Conservation (phyloP, 2,888 invertebrate species). For the Gandaritis pyraliata region DNA sequence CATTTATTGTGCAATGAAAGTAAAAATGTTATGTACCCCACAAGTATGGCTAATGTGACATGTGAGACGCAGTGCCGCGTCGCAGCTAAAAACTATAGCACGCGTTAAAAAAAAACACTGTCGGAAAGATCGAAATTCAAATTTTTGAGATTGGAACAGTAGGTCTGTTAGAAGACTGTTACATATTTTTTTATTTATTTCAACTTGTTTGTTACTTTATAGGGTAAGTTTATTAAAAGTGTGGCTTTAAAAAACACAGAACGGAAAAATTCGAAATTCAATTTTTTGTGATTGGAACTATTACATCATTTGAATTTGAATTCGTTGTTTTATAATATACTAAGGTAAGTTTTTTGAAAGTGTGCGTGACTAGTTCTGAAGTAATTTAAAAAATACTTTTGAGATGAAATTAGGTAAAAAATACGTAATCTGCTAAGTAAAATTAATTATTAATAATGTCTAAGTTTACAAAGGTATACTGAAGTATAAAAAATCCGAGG, state of each 20-base stretch:
- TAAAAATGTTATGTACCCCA: constrained; percentile 63
- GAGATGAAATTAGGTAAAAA: too few species aligned
- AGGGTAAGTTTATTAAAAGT: constrained; percentile 22
- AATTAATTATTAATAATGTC: too few species aligned
- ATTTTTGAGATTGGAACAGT: constrained; percentile 12
- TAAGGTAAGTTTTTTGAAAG: constrained; percentile 8
- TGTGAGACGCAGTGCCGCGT: constrained; percentile 63
- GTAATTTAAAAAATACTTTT: background rate
- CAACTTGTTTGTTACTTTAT: background rate
- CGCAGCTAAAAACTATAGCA: constrained; percentile 64
- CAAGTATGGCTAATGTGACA: constrained; percentile 52
- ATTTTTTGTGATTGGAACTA: too few species aligned
- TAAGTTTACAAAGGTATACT: too few species aligned
- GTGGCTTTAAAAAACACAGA: too few species aligned
- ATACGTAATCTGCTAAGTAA: too few species aligned
- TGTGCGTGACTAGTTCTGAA: constrained; percentile 30
- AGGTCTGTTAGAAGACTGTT: constrained; percentile 28
- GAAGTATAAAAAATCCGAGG: too few species aligned
- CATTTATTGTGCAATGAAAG: constrained; percentile 50
- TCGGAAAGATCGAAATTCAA: constrained; percentile 17
- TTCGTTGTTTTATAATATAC: too few species aligned
- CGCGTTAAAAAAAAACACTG: constrained; percentile 48
- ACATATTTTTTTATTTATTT: background rate
- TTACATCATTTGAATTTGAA: too few species aligned
- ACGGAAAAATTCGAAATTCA: too few species aligned